Percentiles rank a stretch among this genome's conserved stretches.
These are phyloP conservation scores for Epirrhoe tristata DNA, from an alignment of 2,888 invertebrate genomes.

Conservation along the genomic window DNA sequence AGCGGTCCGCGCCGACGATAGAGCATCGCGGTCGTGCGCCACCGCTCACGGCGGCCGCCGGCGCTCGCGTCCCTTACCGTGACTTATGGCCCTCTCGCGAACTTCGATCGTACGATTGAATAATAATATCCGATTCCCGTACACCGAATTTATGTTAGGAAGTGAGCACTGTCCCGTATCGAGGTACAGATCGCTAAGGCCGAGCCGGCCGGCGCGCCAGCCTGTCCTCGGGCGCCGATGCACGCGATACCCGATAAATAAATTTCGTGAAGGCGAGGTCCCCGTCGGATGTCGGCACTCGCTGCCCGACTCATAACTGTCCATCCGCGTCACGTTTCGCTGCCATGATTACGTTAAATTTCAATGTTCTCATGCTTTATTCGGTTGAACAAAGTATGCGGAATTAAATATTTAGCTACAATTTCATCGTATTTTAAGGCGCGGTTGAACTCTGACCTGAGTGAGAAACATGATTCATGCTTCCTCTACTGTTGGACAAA, in stretches of 20 bases:
- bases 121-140: conserved; percentile 84
- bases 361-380: conserved; percentile 61
- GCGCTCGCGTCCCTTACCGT: conserved; percentile 81
- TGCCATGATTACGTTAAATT: conserved; percentile 64
- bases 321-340: conserved; percentile 65
- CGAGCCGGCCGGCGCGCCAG: conserved; percentile 62
- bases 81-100: conserved; percentile 83
- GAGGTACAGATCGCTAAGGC: conserved; percentile 68
- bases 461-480: conserved; percentile 39
- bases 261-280: conserved; percentile 56
- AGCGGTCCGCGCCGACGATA: conserved; percentile 73
- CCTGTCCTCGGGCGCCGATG: conserved; percentile 71
- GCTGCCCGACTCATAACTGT: conserved; percentile 62
- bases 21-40: conserved; percentile 82
- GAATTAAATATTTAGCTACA: conserved; percentile 44
- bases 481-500: conserved; percentile 34
- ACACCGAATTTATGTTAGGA: conserved; percentile 84
- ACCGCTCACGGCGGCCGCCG: conserved; percentile 83
- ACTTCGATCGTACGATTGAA: conserved; percentile 84
- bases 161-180: conserved; percentile 82
- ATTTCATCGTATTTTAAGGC: conserved; percentile 44
- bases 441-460: conserved; percentile 43
- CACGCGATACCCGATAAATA: conserved; percentile 74
- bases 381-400: conserved; percentile 44
- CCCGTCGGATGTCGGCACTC: conserved; percentile 63